Conservation (phyloP, 2,113 vertebrate species). For the Ammodytes marinus region DNA sequence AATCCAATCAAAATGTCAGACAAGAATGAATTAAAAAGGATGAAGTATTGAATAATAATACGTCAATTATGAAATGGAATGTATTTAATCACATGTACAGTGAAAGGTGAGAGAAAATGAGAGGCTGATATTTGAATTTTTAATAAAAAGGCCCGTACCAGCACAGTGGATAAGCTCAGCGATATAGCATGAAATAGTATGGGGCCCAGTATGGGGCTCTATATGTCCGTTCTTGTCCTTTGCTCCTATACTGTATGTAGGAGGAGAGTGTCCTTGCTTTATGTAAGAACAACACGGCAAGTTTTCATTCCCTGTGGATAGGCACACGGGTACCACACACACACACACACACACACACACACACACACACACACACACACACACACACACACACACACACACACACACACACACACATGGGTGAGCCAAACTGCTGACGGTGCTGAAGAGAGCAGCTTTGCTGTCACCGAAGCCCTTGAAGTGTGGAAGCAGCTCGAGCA, state of each 20-base stretch:
- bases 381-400: too few species aligned
- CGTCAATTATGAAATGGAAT: conserved; percentile 24
- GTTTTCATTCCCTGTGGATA: conserved; percentile 76
- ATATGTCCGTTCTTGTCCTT: conserved; percentile 69
- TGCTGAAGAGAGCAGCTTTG: conserved; percentile 72
- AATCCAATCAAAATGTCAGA: conserved; percentile 35
- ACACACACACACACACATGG: conserved; percentile 51
- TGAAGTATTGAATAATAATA: not conserved
- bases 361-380: conserved; percentile 48
- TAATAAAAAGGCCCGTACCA: conserved; percentile 26
- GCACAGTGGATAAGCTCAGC: not conserved
- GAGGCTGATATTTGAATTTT: not conserved
- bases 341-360: conserved; percentile 39
- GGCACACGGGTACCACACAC: conserved; percentile 54
- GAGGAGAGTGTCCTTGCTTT: conserved; percentile 76
- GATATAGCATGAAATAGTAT: conserved; percentile 14
- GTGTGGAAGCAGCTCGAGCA: conserved; percentile 76
- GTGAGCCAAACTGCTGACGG: conserved; percentile 74
- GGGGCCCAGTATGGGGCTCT: not conserved
- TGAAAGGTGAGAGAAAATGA: conserved; percentile 27
- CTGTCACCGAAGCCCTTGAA: conserved; percentile 81
- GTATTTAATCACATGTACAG: conserved; percentile 2
- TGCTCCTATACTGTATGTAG: conserved; percentile 29
- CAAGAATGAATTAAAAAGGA: not conserved
- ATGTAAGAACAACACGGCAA: conserved; percentile 70